Conservation (phyloP, 2,797 vertebrate genomes). For the Garrulus glandarius region DNA sequence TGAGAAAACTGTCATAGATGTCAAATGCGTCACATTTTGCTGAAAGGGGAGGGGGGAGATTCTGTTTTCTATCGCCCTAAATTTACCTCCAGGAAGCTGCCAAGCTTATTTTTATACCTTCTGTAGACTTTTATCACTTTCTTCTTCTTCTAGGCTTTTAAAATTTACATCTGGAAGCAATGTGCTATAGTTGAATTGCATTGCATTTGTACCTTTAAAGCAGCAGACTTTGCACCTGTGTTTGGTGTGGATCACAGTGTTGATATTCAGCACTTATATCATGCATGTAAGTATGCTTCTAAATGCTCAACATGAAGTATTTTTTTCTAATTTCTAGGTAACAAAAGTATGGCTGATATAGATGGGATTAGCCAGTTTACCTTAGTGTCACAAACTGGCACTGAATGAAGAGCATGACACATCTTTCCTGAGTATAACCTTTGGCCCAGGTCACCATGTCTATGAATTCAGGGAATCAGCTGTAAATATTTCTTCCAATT, state of each 20-base stretch:
- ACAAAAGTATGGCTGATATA: neutral
- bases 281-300: neutral
- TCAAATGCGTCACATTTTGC: neutral
- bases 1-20: neutral
- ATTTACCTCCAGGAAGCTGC: neutral
- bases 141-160: conserved; percentile 5
- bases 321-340: neutral
- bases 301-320: neutral
- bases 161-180: neutral
- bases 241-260: conserved; percentile 28
- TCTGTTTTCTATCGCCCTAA: neutral
- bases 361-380: neutral
- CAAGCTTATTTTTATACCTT: neutral
- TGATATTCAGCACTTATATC: neutral
- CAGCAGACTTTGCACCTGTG: neutral
- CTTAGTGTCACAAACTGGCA: neutral
- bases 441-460: neutral
- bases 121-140: neutral
- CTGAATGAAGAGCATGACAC: neutral
- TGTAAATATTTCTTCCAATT: neutral
- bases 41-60: fast-evolving
- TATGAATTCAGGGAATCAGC: neutral
- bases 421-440: neutral
- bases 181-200: neutral
- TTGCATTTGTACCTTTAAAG: conserved; percentile 62